Base-by-base conservation (phyloP, 2,797 vertebrate species). In the Darevskia mixta region DNA sequence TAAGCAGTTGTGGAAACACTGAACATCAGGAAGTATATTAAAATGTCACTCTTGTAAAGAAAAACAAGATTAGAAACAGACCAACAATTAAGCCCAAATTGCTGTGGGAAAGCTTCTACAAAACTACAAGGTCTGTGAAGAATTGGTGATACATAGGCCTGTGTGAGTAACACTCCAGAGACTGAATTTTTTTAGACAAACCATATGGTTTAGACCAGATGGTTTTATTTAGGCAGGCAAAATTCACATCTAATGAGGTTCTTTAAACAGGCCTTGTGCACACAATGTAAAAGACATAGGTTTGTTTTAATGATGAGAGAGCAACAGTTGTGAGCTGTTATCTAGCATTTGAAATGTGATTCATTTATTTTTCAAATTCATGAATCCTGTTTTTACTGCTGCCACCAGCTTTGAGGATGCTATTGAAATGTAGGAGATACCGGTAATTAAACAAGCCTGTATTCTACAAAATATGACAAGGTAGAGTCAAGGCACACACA, bases 161-260 rank as follows among this genome's bases (percentile, higher is more conserved):
- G 83, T 93, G 87, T 93, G 92, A 93, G 92, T 91, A 95, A 92
- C 90, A 94, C 95, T 96, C 95, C 90, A 87, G 95, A 95, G 96
- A 96, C 95, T 73, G 49, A 95, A 96, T 96, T 95, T 93, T 15
- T 94, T 95, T 88, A 95, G 93, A 93, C 88, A 93, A 87, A 94
- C 92, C 95, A 97, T 96, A 96, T 96, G 95, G 93, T 95, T 61
- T 95, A 89, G 91, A 90, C 84, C 94, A 96, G 96, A 96, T 97
- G 95, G 89, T 95, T 96, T 96, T 96, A 95, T 96, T 97, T 96
- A 95, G 93, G 85, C 72, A 95, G 90, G 91, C 88, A 92, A 95
- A 96, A 93, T 95, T 96, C 94, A 95, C 72, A 85, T 95, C 91
- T 86, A 93, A 92, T 83, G 93, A 97, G 92, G 91, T 95, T 83